Evolutionary conservation across 2,113 vertebrate genomes (phyloP).

Genomic region (Stomatorhinus ivindoensis): DNA sequence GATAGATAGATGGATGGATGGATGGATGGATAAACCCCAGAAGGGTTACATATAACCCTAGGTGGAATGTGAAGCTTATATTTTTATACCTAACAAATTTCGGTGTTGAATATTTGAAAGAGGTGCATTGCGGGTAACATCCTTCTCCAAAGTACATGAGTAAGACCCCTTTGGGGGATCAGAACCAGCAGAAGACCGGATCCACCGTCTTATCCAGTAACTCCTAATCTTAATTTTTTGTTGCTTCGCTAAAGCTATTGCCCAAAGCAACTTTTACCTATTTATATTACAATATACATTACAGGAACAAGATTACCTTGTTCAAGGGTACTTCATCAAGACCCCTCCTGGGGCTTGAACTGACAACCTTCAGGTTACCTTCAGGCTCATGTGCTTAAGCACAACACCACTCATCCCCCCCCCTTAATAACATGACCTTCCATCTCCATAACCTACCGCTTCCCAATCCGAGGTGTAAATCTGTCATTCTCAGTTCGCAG

Average conservation of each 20-base stretch:
- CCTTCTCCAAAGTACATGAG: not conserved
- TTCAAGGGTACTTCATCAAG: not conserved
- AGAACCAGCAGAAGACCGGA: not conserved
- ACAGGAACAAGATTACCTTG: slow-evolving; percentile 1
- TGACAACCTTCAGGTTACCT: slow-evolving; percentile 5
- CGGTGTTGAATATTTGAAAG: not conserved
- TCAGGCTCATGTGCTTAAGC: not conserved
- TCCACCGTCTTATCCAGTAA: not conserved
- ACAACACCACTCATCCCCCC: not conserved
- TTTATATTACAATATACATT: slow-evolving; percentile 5
- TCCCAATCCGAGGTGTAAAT: not conserved
- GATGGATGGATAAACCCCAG: not conserved
- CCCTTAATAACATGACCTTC: not conserved
- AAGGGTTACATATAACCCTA: not conserved
- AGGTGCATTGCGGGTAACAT: not conserved
- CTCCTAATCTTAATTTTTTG: slow-evolving; percentile 4
- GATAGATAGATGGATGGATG: too few relatives aligned
- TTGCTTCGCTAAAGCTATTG: not conserved
- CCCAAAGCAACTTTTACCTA: not conserved
- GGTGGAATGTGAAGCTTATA: not conserved
- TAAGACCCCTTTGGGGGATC: not conserved
- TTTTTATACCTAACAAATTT: not conserved
- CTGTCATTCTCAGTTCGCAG: not conserved
- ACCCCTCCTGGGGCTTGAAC: not conserved
- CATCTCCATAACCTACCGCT: not conserved